Evolutionary conservation across 1,140 invertebrate species (phyloP), one percentile per base, ranked within the genome.

Genomic region (Panonychus citri): DNA sequence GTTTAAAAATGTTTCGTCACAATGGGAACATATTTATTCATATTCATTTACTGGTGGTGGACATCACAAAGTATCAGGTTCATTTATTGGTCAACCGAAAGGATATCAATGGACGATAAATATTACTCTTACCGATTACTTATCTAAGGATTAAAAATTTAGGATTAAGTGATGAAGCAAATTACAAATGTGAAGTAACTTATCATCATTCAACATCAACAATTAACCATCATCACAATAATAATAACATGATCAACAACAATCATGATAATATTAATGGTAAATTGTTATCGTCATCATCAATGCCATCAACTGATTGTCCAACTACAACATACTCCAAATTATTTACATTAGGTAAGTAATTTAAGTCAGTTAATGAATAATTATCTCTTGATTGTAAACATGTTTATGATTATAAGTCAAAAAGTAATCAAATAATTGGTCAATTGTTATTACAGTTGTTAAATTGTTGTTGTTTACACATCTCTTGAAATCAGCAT

Each of bases 171-270:
- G 83, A 88, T 67, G 83, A 86, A 63, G 83, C 81, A 0, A 72
- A 80, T 12, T 87, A 83, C 72, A 82, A 82, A 61, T 87, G 83
- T 66, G 83, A 86, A 67, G 81, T 85, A 58, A 86, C 83, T 1
- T 86, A 85, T 68, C 12, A 5, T 34, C 30, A 34, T 34, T n/a
- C n/a, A n/a, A n/a, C n/a, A n/a, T n/a, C n/a, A 34, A 34, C 30
- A 34, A 34, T 34, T 7, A 34, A 34, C n/a, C n/a, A n/a, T n/a
- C n/a, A n/a, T n/a, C n/a, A n/a, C n/a, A n/a, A n/a, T n/a, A n/a
- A n/a, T n/a, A n/a, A n/a, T n/a, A n/a, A n/a, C n/a, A n/a, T n/a
- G n/a, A n/a, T n/a, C n/a, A n/a, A n/a, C n/a, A n/a, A n/a, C n/a
- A n/a, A n/a, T n/a, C n/a, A n/a, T n/a, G n/a, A n/a, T n/a, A n/a